Percentiles rank a stretch among this genome's conserved stretches.
These are phyloP conservation scores for Mobula birostris DNA, from an alignment of 2,113 vertebrate species.

Conservation along the genomic window DNA sequence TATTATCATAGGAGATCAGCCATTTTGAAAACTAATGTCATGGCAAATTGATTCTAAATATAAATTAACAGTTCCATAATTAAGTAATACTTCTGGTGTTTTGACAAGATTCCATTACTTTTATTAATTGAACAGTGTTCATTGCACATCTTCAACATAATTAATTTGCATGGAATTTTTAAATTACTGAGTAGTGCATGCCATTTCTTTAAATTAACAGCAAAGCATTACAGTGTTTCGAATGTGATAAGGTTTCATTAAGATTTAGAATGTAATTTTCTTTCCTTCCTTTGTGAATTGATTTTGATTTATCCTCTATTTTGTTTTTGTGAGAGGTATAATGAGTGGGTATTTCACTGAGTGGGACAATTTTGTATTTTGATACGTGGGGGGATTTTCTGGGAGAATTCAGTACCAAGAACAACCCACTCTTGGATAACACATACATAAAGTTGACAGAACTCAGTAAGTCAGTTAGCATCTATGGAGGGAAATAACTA, in stretches of 20 bases:
- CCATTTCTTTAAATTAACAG: not conserved
- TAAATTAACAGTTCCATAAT: conserved; percentile 6
- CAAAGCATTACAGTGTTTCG: not conserved
- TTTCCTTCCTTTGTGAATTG: not conserved
- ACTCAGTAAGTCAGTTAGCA: no score
- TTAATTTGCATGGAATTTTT: conserved; percentile 16
- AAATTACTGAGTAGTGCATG: not conserved
- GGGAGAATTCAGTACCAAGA: not conserved
- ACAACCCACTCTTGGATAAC: no score
- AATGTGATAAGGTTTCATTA: conserved; percentile 9
- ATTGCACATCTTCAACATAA: conserved; percentile 2
- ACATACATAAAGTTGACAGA: no score
- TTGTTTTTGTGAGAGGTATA: not conserved
- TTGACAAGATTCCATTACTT: conserved; percentile 4
- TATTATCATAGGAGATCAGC: not conserved
- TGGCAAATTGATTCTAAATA: conserved; percentile 18
- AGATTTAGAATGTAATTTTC: not conserved
- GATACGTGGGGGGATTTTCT: not conserved
- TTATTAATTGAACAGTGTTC: conserved; percentile 22
- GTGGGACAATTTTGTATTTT: not conserved
- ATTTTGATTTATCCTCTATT: not conserved
- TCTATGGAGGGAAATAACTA: no score
- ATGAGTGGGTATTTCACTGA: not conserved
- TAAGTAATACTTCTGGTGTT: not conserved
- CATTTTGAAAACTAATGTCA: conserved; percentile 18